phyloP scores from a whole-genome alignment of 2,797 vertebrate genomes.

The Melanotaenia boesemani region DNA sequence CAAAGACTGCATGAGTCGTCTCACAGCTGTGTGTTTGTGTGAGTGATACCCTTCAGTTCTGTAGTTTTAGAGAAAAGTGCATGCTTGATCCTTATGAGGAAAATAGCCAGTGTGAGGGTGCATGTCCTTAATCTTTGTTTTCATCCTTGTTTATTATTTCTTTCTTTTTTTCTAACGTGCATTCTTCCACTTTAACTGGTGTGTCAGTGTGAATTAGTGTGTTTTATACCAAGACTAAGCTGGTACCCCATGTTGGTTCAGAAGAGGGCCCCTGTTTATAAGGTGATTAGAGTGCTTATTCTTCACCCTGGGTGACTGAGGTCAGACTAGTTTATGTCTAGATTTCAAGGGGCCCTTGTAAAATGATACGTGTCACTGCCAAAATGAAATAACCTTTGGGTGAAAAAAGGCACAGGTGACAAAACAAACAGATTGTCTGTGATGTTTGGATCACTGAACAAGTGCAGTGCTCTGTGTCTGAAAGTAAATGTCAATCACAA shows the following conservation, averaged over 20 bases:
- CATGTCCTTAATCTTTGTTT: conserved; percentile 5
- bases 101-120: background rate
- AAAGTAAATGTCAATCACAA: conserved; percentile 35
- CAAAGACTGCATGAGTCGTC: conserved; percentile 44
- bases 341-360: conserved; percentile 67
- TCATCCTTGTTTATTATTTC: conserved; percentile 1
- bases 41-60: conserved; percentile 32
- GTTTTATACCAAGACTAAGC: conserved; percentile 34
- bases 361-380: conserved; percentile 67
- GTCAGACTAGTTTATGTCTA: conserved; percentile 80
- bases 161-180: background rate
- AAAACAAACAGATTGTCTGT: conserved; percentile 58
- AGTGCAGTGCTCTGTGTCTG: conserved; percentile 37
- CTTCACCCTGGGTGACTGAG: conserved; percentile 67
- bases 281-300: conserved; percentile 76
- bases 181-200: background rate
- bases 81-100: conserved; percentile 22
- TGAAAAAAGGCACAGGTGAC: conserved; percentile 68
- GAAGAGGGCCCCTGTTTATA: conserved; percentile 67
- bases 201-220: conserved; percentile 38
- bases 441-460: conserved; percentile 48
- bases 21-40: conserved; percentile 53
- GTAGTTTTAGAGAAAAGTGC: conserved; percentile 31
- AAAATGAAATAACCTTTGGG: conserved; percentile 68
- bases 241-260: conserved; percentile 52